Evolutionary conservation across 35 echinoderm and acorn worm genomes (phyloP).

Genomic region (Strongylocentrotus purpuratus): DNA sequence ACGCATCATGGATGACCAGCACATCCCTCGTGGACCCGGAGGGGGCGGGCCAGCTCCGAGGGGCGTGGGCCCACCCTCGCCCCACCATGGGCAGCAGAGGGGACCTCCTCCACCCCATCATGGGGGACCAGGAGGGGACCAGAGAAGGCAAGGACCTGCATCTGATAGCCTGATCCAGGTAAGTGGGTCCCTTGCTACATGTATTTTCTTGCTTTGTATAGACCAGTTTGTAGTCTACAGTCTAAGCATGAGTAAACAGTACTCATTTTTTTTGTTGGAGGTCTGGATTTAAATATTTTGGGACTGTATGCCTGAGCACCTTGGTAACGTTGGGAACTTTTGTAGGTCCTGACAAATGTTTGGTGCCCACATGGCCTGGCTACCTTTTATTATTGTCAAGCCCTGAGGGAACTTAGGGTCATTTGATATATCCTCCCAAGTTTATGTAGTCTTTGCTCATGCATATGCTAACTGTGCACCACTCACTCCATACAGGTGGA

Average conservation of each 20-base stretch:
- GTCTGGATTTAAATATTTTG: no score
- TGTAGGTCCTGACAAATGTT: no score
- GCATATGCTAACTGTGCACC: neutral
- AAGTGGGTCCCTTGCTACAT: neutral
- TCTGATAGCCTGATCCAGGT: constrained; percentile 57
- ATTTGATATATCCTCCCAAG: no score
- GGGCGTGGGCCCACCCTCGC: constrained; percentile 28
- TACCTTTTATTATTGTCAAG: no score
- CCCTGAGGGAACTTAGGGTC: no score
- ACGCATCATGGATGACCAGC: constrained; percentile 25
- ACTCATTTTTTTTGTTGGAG: no score
- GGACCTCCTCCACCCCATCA: constrained; percentile 9
- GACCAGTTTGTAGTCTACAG: neutral
- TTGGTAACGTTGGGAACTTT: no score
- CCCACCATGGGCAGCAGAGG: constrained; percentile 15
- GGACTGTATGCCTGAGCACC: no score
- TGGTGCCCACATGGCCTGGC: no score
- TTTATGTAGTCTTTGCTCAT: neutral
- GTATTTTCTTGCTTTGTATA: neutral
- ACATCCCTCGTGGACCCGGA: neutral
- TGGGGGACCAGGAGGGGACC: constrained; percentile 34
- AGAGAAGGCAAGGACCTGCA: constrained; percentile 44
- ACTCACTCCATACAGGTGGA: neutral
- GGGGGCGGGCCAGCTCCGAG: constrained; percentile 29
- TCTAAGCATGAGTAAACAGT: no score